Base-by-base conservation (phyloP, 2,888 invertebrate genomes). In the Dynastes grantii region DNA sequence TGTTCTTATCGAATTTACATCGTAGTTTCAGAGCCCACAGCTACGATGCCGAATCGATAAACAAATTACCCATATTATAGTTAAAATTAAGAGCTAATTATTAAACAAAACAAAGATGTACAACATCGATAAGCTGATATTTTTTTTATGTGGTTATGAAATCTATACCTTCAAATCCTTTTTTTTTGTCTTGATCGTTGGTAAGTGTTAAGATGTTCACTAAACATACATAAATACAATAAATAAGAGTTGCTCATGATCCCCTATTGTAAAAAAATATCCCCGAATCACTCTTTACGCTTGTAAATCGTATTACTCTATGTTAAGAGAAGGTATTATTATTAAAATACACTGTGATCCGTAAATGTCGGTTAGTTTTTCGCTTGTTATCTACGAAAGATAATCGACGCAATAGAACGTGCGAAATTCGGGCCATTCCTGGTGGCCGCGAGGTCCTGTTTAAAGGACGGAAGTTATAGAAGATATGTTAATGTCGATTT, bases 21-120 rank as follows among this genome's bases (percentile, higher is more conserved):
- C 77, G 77, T 77, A 79, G 80, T 73, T 76, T 68, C 53, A 77
- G 81, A 81, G 81, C 81, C 81, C 81, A 79, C 64, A 76, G 75
- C 80, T 78, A 71, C 70, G 77, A 58, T 80, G 68, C 68, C 70
- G 73, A 73, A 29, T 40, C 68, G 73, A 78, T 71, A 71, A 77
- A n/a, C 40, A 51, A 67, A 40, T 68, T 8, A 22, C 6, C 49
- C 40, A 76, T 68, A 76, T 67, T 76, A 27, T 76, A 76, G 61
- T 22, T 58, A 40, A 55, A 58, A 22, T 2, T 75, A 75, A 61
- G 61, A 75, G 45, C 13, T 61, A 68, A 68, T 27, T 29, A n/a
- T 58, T 8, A 58, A 58, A 8, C 22, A 68, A 49, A 63, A 32
- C 16, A 49, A 22, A 49, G 22, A 13, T 45, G 63, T 45, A 45